A percentile compares a stretch with the other conserved stretches of the same genome.
phyloP scores from a whole-genome alignment of 2,888 invertebrate genomes.

The Hypomecis punctinalis region DNA sequence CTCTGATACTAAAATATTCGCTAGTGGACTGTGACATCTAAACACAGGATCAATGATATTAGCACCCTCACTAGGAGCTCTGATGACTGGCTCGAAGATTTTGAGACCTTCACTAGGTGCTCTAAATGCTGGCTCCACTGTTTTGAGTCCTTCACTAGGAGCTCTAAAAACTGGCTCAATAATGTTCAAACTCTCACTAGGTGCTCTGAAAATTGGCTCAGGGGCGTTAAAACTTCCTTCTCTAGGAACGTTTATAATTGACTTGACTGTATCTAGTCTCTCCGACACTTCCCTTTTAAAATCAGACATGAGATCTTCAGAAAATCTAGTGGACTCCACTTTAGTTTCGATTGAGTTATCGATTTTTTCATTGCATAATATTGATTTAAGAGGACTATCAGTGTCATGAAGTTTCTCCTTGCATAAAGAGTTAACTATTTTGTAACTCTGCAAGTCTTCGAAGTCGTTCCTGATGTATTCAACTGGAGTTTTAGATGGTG shows the following conservation, averaged over 20 bases:
- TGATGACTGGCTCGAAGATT: conserved; percentile 14
- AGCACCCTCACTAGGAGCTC: conserved; percentile 14
- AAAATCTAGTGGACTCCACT: conserved; percentile 14
- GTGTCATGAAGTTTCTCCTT: conserved; percentile 64
- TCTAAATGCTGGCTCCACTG: conserved; percentile 12
- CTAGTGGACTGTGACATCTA: conserved; percentile 67
- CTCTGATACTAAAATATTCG: conserved; percentile 70
- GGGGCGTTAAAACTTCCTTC: conserved; percentile 9
- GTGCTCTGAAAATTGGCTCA: conserved; percentile 9
- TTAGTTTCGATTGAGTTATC: conserved; percentile 32
- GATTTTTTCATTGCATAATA: conserved; percentile 18
- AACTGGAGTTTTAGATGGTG: conserved; percentile 51
- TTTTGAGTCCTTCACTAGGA: neutral
- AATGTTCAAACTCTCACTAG: conserved; percentile 6
- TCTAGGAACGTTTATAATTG: conserved; percentile 10
- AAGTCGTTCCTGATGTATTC: conserved; percentile 69
- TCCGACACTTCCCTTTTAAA: conserved; percentile 25
- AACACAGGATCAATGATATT: conserved; percentile 45
- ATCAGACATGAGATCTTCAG: conserved; percentile 18
- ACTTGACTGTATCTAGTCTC: conserved; percentile 22
- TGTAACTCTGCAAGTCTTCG: conserved; percentile 78
- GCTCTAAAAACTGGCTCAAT: conserved; percentile 1
- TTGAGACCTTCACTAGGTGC: conserved; percentile 17
- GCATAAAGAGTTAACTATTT: conserved; percentile 75
- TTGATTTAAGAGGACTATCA: conserved; percentile 34